phyloP scores from a whole-genome alignment of 2,113 vertebrate genomes.

The Burhinus bistriatus region DNA sequence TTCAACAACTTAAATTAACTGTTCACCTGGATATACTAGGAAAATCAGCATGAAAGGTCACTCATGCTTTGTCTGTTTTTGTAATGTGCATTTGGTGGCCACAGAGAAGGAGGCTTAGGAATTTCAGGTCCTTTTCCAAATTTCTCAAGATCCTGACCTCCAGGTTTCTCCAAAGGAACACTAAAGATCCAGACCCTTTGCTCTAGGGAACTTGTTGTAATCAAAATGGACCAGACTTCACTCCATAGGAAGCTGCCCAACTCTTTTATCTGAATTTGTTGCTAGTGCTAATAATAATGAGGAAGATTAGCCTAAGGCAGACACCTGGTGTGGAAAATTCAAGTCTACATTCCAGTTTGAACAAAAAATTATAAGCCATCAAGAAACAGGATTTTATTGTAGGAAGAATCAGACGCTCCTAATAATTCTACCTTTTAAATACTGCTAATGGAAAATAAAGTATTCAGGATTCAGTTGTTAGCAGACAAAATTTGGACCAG shows the following conservation, averaged over 20 bases:
- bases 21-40: not conserved
- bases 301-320: not conserved
- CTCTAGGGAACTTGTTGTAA: not conserved
- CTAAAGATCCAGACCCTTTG: not conserved
- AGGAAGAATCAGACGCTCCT: not conserved
- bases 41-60: not conserved
- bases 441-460: not conserved
- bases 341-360: not conserved
- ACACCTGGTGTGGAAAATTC: not conserved
- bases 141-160: not conserved
- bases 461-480: not conserved
- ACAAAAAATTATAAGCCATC: not conserved
- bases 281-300: not conserved
- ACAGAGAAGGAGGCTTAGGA: not conserved
- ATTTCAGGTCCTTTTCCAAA: not conserved
- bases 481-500: not conserved
- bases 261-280: not conserved
- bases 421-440: not conserved
- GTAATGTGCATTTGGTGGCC: not conserved
- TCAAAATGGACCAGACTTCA: not conserved
- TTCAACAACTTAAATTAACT: not conserved
- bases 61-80: not conserved
- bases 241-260: not conserved
- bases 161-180: not conserved
- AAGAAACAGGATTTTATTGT: not conserved